These are phyloP conservation scores for Luperina testacea DNA, from an alignment of 2,888 invertebrate species.

Conservation along the genomic window DNA sequence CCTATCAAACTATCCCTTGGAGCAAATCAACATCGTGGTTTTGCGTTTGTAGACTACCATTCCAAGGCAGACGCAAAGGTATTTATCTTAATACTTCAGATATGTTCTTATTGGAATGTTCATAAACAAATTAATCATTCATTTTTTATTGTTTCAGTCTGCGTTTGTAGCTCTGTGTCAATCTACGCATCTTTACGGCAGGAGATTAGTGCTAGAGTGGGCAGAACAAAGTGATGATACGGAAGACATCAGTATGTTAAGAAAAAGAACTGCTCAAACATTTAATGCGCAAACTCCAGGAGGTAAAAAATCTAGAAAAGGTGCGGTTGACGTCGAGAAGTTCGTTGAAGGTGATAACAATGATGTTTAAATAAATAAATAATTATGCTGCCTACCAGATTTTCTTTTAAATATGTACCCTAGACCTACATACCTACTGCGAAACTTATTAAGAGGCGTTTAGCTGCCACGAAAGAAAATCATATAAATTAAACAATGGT, in stretches of 20 bases:
- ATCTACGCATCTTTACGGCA: constrained; percentile 99
- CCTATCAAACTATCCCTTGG: constrained; percentile 96
- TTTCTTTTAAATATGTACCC: constrained; percentile 1
- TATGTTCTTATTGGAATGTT: background rate
- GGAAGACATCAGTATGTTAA: constrained; percentile 94
- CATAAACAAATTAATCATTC: background rate
- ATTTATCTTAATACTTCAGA: background rate
- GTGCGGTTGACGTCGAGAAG: constrained; percentile 83
- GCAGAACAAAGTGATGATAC: constrained; percentile 92
- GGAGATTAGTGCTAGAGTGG: constrained; percentile 99
- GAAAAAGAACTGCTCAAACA: constrained; percentile 95
- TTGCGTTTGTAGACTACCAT: constrained; percentile 98
- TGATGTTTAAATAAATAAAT: constrained; percentile 57
- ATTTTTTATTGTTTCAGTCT: constrained; percentile 89
- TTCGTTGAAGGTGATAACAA: constrained; percentile 82
- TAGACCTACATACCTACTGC: background rate
- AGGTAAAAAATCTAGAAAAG: constrained; percentile 87
- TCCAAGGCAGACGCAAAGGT: constrained; percentile 98
- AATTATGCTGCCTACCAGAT: background rate
- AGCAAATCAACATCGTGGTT: constrained; percentile 96
- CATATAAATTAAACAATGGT: constrained; percentile 33
- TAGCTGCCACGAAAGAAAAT: background rate
- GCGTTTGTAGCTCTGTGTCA: constrained; percentile 98
- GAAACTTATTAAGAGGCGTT: background rate
- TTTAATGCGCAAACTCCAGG: constrained; percentile 83